Base-by-base conservation (phyloP, 1,140 invertebrate genomes). In the Drosophila sulfurigaster region DNA sequence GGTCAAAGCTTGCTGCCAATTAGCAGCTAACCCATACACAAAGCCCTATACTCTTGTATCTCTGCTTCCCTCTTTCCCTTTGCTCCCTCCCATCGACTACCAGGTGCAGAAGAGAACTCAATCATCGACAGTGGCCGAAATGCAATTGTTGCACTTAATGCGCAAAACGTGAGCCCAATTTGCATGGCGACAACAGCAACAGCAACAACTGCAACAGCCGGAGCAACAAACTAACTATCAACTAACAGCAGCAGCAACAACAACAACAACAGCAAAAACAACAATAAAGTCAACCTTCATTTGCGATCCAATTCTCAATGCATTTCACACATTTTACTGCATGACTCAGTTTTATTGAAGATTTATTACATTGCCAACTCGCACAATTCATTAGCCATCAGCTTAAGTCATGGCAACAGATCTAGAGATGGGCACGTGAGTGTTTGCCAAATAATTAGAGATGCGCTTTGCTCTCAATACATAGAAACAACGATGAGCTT, bases 31-130 rank as follows among this genome's bases (percentile, higher is more conserved):
- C 20, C 62, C 6, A n/a, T 28, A 4, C 6, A 25, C 28, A 3
- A 5, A n/a, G 7, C 8, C 43, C 30, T 2, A 48, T 25, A 48
- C n/a, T 13, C 10, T 41, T 41, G 10, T 41, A 10, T 16, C 16
- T 32, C 6, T 16, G 4, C 7, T 3, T 32, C 43, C 6, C 30
- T 13, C 30, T 49, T 58, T 45, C 74, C 63, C 49, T 30, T 6
- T 8, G 6, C 10, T 0, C 25, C 8, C 46, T 35, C 43, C 43
- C 35, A 38, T 57, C 67, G 32, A 72, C 78, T 71, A 87, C 82
- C 75, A 87, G 82, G 71, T 87, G 82, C 79, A 66, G 81, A 87
- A 66, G 81, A 87, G 79, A 87, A 87, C 86, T 89, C 85, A 88
- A 89, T 88, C 85, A 85, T 80, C 63, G 70, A n/a, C 66, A 76